Percentiles rank a stretch among this genome's conserved stretches.
These are phyloP conservation scores for Ceyx melanurus DNA, from an alignment of 2,113 vertebrate species.

Conservation along the genomic window DNA sequence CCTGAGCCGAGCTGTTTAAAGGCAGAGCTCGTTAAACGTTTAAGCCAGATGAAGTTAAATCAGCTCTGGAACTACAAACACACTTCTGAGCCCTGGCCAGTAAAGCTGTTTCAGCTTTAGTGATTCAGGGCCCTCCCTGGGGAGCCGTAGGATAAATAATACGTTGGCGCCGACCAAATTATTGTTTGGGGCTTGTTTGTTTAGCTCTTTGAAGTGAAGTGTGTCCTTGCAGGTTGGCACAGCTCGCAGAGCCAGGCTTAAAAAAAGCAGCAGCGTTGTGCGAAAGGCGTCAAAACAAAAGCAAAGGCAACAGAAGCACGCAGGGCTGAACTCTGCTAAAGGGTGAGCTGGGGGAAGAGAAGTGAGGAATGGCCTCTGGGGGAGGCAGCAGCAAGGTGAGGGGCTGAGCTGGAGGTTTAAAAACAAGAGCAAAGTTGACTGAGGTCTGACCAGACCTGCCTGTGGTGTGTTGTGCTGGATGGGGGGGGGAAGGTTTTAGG, in stretches of 20 bases:
- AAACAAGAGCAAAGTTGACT: too few relatives aligned
- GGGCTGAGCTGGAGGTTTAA: not conserved
- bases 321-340: rapidly evolving
- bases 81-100: not conserved
- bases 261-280: too few relatives aligned
- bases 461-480: rapidly evolving
- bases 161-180: not conserved
- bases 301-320: rapidly evolving
- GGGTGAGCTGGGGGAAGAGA: not conserved
- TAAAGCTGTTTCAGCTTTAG: not conserved
- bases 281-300: not conserved
- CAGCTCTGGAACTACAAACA: not conserved
- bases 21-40: not conserved
- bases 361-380: not conserved
- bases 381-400: not conserved
- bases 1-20: rapidly evolving
- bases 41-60: not conserved
- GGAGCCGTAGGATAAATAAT: slow-evolving; percentile 56
- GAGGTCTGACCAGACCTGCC: rapidly evolving
- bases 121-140: not conserved
- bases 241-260: rapidly evolving
- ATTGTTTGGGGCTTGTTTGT: not conserved
- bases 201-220: not conserved
- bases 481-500: not conserved
- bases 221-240: not conserved